These are phyloP conservation scores for Chydorus sphaericus DNA, from an alignment of 2,888 invertebrate genomes.

Conservation along the genomic window DNA sequence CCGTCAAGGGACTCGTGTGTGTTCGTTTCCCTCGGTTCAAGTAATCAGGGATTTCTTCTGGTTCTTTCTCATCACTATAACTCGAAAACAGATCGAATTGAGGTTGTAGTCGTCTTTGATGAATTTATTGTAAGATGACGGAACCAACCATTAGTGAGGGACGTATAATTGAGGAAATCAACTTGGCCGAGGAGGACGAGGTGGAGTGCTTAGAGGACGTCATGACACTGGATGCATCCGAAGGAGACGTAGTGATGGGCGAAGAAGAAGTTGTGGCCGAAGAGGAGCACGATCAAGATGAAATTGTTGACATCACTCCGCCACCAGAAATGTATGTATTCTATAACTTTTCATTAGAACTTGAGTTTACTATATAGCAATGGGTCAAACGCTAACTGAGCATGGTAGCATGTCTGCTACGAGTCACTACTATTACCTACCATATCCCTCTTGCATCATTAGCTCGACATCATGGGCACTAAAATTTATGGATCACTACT, in stretches of 20 bases:
- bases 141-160: conserved; percentile 1
- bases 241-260: conserved; percentile 1
- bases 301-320: conserved; percentile 7
- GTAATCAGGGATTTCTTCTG: no score
- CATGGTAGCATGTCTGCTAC: no score
- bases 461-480: no score
- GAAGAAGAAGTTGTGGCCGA: conserved; percentile 4
- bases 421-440: no score
- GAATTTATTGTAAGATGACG: conserved; percentile 23
- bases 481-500: no score
- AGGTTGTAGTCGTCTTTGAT: neutral
- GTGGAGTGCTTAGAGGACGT: conserved; percentile 7
- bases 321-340: conserved; percentile 13
- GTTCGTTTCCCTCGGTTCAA: no score
- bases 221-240: neutral
- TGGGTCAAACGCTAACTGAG: no score
- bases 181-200: conserved; percentile 7
- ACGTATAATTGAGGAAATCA: conserved; percentile 10
- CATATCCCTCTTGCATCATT: no score
- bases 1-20: no score
- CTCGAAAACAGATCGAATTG: neutral
- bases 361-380: no score
- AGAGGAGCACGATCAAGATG: conserved; percentile 7
- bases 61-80: neutral
- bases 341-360: no score